phyloP scores from a whole-genome alignment of 2,797 vertebrate genomes.

The Scolopax bukidnonensis region DNA sequence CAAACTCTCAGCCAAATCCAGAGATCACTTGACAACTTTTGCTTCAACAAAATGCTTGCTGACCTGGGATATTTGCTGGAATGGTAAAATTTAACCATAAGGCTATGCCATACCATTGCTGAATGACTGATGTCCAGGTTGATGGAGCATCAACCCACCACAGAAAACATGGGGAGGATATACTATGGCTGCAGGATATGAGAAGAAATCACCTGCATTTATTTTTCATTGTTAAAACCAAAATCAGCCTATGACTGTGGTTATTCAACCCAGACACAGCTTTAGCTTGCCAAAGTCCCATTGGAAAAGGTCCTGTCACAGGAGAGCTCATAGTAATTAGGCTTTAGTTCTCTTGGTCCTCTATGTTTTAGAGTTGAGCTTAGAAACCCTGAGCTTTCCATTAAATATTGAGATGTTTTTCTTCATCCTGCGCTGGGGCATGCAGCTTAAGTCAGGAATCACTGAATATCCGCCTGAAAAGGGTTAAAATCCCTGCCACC shows the following conservation, averaged over 20 bases:
- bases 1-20: neutral
- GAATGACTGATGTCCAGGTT: neutral
- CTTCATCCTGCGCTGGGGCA: neutral
- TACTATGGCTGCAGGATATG: neutral
- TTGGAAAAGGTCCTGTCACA: neutral
- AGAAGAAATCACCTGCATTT: neutral
- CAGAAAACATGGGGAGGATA: neutral
- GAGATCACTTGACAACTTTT: neutral
- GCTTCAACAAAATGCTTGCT: neutral
- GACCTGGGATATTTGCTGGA: neutral
- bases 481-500: neutral
- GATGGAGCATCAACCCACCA: neutral
- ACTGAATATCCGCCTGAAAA: neutral
- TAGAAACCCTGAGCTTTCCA: neutral
- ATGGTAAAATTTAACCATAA: neutral
- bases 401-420: neutral
- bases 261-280: neutral
- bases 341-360: neutral
- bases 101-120: neutral
- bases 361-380: neutral
- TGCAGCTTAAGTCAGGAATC: neutral
- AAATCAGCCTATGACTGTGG: neutral
- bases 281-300: conserved; percentile 2
- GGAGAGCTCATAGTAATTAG: neutral
- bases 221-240: neutral